Evolutionary conservation across 1,140 invertebrate species (phyloP), one percentile per base, ranked within the genome.

Genomic region (Dendroctonus ponderosae): DNA sequence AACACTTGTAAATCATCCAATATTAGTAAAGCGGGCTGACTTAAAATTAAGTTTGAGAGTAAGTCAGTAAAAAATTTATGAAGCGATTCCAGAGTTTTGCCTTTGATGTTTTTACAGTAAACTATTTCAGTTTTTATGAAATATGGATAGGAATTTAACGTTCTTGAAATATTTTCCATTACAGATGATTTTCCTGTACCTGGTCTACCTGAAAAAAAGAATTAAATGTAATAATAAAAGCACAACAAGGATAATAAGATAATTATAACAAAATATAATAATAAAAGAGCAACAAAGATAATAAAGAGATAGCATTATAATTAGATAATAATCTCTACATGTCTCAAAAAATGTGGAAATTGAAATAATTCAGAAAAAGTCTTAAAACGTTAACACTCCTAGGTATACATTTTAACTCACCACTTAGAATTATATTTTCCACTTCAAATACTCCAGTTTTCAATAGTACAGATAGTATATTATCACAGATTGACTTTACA

Each of bases 131-230:
- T 82, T 78, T 83, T 84, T 57, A 83, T 84, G 76, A 82, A 87
- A 80, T 77, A 84, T 14, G 84, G 89, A 70, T 80, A 80, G 12
- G 89, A 73, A 66, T 57, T 66, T 44, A 78, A 62, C 15, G 51
- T 69, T 9, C 85, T 78, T 62, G 83, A 78, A 15, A 93, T 78
- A 52, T 85, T 81, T 72, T 86, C 84, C 53, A 86, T 85, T 26
- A 93, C 49, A 11, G 86, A 83, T 0, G 86, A 87, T 81, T 94
- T 94, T 0, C 92, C 92, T 26, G 85, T 85, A 15, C 91, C 91
- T 52, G 82, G 80, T 37, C 83, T 78, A n/a, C 92, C 91, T 81
- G 77, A 76, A 74, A 48, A 48, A 46, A 52, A n/a, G n/a, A 53
- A 53, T 5, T 53, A 53, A 26, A 26, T 53, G 4, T 46, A 52